Evolutionary conservation across 2,888 invertebrate species (phyloP).

Genomic region (Epicampocera succincta): DNA sequence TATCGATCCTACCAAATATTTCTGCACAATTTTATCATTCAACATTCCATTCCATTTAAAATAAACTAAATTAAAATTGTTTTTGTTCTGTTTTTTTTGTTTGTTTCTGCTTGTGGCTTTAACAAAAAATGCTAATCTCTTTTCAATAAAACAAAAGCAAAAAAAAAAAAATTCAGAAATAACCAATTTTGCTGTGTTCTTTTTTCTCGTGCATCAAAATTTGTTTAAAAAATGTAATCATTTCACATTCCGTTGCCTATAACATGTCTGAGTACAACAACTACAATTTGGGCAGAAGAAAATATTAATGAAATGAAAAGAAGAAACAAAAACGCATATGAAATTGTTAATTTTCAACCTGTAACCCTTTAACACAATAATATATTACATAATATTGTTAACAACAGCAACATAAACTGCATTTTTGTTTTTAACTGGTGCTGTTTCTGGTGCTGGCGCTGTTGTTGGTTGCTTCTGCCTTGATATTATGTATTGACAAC

Average conservation of each 20-base stretch:
- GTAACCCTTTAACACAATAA: slow-evolving; percentile 66
- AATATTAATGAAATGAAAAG: slow-evolving; percentile 27
- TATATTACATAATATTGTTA: slow-evolving; percentile 62
- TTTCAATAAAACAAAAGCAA: slow-evolving; percentile 45
- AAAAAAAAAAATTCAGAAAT: slow-evolving; percentile 20
- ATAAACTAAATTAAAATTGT: slow-evolving; percentile 32
- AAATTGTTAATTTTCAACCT: slow-evolving; percentile 65
- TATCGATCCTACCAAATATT: background rate
- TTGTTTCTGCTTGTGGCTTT: background rate
- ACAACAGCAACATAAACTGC: slow-evolving; percentile 61
- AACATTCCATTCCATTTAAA: slow-evolving; percentile 37
- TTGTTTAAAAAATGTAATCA: slow-evolving; percentile 57
- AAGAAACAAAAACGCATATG: slow-evolving; percentile 46
- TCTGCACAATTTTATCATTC: slow-evolving; percentile 33
- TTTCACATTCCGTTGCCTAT: slow-evolving; percentile 49
- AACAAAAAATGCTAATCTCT: slow-evolving; percentile 51
- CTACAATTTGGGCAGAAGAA: slow-evolving; percentile 22
- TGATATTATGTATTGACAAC: slow-evolving; percentile 53
- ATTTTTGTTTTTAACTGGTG: slow-evolving; percentile 57
- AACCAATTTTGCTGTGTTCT: slow-evolving; percentile 10
- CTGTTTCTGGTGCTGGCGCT: too few species aligned
- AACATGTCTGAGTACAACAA: slow-evolving; percentile 31
- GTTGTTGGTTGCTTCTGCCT: slow-evolving; percentile 38
- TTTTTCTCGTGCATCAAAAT: slow-evolving; percentile 27
- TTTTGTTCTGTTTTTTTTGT: background rate